These are phyloP conservation scores for Erebia epiphron DNA, from an alignment of 2,888 invertebrate genomes.

Conservation along the genomic window DNA sequence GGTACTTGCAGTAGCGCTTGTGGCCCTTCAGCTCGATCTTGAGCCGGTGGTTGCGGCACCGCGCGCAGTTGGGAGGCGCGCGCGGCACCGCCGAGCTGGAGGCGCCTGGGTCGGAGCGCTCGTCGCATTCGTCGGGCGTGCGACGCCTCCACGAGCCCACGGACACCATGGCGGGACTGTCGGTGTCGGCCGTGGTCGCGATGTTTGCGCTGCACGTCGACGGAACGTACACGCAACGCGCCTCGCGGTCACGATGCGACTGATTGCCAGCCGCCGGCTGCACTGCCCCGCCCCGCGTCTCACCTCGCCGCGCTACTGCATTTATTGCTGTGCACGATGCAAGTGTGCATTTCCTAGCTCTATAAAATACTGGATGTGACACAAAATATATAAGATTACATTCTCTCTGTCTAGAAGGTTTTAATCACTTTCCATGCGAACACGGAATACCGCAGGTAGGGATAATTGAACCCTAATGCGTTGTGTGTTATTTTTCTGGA, in stretches of 20 bases:
- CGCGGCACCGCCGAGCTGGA: conserved; percentile 85
- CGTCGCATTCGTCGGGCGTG: conserved; percentile 75
- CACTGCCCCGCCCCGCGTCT: conserved; percentile 59
- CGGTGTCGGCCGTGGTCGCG: conserved; percentile 65
- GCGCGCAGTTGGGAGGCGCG: conserved; percentile 95
- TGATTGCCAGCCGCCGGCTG: conserved; percentile 57
- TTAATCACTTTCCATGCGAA: conserved; percentile 20
- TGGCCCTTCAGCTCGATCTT: conserved; percentile 95
- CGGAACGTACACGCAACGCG: conserved; percentile 60
- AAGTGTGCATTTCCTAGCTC: conserved; percentile 43
- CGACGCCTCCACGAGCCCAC: conserved; percentile 77
- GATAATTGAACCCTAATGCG: conserved; percentile 5
- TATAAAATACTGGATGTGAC: conserved; percentile 32
- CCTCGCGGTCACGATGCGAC: conserved; percentile 74
- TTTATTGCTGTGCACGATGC: conserved; percentile 71
- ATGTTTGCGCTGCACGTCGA: conserved; percentile 51
- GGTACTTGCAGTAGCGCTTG: conserved; percentile 94
- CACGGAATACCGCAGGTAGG: conserved; percentile 5
- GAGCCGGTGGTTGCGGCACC: conserved; percentile 95
- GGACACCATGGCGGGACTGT: conserved; percentile 69
- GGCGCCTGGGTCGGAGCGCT: conserved; percentile 75
- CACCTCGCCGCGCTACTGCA: conserved; percentile 62
- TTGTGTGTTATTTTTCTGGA: neutral
- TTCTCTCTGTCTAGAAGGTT: conserved; percentile 19
- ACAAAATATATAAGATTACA: conserved; percentile 8